Percentiles rank a stretch among this genome's conserved stretches.
These are phyloP conservation scores for Meliscaeva auricollis DNA, from an alignment of 2,888 invertebrate species.

Conservation along the genomic window DNA sequence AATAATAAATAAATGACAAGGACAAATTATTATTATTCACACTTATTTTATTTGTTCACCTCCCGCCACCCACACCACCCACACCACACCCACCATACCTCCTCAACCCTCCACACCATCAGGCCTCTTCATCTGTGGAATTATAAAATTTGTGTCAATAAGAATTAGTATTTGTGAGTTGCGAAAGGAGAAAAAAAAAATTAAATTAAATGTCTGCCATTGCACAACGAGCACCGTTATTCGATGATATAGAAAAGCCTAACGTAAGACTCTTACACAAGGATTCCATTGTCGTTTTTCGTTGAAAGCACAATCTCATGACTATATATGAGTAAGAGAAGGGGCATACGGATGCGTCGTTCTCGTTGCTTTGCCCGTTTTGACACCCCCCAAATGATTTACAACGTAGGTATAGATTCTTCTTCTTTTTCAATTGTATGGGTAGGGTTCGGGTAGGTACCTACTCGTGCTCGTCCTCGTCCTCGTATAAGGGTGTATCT, in stretches of 20 bases:
- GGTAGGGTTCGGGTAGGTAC: too few species aligned
- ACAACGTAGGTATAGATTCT: slow-evolving; percentile 44
- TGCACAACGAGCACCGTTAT: slow-evolving; percentile 14
- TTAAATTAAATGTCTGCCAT: slow-evolving; percentile 29
- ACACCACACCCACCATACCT: background rate
- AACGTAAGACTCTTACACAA: slow-evolving; percentile 60
- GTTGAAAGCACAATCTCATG: slow-evolving; percentile 47
- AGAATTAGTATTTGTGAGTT: slow-evolving; percentile 11
- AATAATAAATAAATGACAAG: slow-evolving; percentile 1
- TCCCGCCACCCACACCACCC: too few species aligned
- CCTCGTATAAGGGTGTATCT: background rate
- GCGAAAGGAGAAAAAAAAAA: background rate
- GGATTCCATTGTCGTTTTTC: slow-evolving; percentile 55
- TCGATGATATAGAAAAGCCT: slow-evolving; percentile 45
- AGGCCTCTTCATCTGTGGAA: slow-evolving; percentile 16
- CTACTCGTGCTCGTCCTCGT: background rate
- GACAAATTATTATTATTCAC: slow-evolving; percentile 18
- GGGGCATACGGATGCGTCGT: slow-evolving; percentile 29
- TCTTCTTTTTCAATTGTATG: too few species aligned
- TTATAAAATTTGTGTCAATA: slow-evolving; percentile 36
- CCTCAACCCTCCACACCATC: background rate
- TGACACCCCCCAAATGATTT: slow-evolving; percentile 43
- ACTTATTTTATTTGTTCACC: background rate
- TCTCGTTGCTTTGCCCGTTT: slow-evolving; percentile 8
- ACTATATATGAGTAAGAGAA: background rate